Evolutionary conservation across 1,140 invertebrate genomes (phyloP).

Genomic region (Drosophila parvula): DNA sequence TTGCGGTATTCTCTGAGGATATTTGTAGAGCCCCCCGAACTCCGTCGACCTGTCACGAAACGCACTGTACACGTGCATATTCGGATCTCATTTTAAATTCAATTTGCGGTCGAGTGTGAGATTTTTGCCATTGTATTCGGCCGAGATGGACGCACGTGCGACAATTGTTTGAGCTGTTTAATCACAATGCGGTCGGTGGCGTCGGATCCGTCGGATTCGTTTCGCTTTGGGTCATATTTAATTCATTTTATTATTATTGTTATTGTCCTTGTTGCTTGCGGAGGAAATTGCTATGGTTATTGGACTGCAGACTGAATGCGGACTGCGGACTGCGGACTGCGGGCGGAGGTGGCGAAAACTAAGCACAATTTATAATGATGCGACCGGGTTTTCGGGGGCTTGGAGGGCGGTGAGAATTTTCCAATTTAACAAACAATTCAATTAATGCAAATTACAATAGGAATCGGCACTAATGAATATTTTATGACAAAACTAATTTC

Average conservation of each 20-base stretch:
- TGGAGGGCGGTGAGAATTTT: conserved; percentile 57
- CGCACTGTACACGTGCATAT: conserved; percentile 14
- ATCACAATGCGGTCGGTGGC: conserved; percentile 39
- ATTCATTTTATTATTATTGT: conserved; percentile 80
- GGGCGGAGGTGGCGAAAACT: conserved; percentile 18
- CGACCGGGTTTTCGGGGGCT: no score
- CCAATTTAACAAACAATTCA: conserved; percentile 80
- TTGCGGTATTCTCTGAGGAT: no score
- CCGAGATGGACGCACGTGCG: conserved; percentile 51
- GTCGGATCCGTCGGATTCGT: conserved; percentile 1
- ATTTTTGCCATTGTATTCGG: conserved; percentile 44
- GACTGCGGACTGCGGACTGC: not conserved
- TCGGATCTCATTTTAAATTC: conserved; percentile 66
- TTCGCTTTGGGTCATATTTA: conserved; percentile 64
- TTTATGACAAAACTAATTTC: conserved; percentile 79
- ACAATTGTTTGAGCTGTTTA: conserved; percentile 54
- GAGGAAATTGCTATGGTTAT: conserved; percentile 58
- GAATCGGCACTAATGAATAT: conserved; percentile 69
- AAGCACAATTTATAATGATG: conserved; percentile 63
- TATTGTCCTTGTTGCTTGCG: conserved; percentile 52
- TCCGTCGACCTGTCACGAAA: not conserved
- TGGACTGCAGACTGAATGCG: conserved; percentile 8
- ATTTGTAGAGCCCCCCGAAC: no score
- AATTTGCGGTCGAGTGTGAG: conserved; percentile 60
- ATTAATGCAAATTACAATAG: conserved; percentile 79